phyloP scores from a whole-genome alignment of 2,888 invertebrate species.

The Drosophila formosana region DNA sequence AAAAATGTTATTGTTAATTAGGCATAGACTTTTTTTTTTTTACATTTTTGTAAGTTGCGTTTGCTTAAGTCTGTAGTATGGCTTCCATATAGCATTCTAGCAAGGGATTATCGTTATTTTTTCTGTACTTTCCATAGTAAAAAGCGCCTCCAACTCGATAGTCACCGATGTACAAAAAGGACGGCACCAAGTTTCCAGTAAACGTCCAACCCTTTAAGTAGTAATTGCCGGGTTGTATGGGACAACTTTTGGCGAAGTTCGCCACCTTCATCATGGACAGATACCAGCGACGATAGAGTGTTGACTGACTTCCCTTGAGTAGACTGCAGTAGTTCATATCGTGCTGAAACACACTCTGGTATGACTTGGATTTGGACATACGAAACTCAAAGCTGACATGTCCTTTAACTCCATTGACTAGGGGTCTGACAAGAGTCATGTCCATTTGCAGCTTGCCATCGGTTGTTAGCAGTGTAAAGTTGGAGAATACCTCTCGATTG shows the following conservation, averaged over 20 bases:
- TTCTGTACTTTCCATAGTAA: constrained; percentile 54
- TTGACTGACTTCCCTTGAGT: constrained; percentile 44
- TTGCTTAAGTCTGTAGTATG: constrained; percentile 1
- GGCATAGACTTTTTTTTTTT: too few relatives aligned
- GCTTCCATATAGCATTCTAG: constrained; percentile 52
- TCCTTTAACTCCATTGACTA: constrained; percentile 50
- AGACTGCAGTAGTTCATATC: constrained; percentile 62
- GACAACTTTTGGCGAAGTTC: constrained; percentile 60
- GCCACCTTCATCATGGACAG: constrained; percentile 56
- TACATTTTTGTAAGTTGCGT: neutral
- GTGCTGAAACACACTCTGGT: constrained; percentile 62
- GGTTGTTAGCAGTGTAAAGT: constrained; percentile 44
- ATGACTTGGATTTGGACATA: constrained; percentile 32
- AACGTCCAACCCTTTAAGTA: constrained; percentile 61
- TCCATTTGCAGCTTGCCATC: constrained; percentile 49
- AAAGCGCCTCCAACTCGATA: constrained; percentile 56
- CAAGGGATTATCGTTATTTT: constrained; percentile 22
- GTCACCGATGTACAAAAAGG: constrained; percentile 65
- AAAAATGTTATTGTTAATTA: too few relatives aligned
- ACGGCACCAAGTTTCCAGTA: constrained; percentile 49
- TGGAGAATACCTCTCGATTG: constrained; percentile 51
- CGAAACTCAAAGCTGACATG: constrained; percentile 64
- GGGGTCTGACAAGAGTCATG: constrained; percentile 12
- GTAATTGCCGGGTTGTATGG: constrained; percentile 57
- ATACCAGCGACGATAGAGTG: constrained; percentile 58